A percentile compares a stretch with the other conserved stretches of the same genome.
Evolutionary conservation across 2,113 vertebrate genomes (phyloP).

Genomic region (Psettodes erumei): DNA sequence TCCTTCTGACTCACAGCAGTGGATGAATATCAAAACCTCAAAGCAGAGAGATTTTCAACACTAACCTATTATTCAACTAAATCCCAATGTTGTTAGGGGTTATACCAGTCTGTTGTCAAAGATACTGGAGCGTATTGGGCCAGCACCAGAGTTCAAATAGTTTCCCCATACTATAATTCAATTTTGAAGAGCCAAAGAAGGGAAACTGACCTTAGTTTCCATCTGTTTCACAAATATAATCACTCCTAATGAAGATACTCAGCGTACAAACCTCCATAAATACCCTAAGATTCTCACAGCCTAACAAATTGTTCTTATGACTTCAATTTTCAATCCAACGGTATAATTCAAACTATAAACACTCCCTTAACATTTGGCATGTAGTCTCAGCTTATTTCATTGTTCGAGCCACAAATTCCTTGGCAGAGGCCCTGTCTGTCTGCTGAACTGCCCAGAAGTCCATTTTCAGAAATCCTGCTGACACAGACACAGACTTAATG

Average conservation of each 20-base stretch:
- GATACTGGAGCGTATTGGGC: slow-evolving; percentile 10
- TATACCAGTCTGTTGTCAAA: slow-evolving; percentile 11
- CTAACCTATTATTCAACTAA: slow-evolving; percentile 11
- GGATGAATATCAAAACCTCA: slow-evolving; percentile 56
- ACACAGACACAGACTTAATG: not conserved
- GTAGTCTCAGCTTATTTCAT: not conserved
- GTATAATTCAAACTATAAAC: slow-evolving; percentile 11
- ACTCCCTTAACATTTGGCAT: not conserved
- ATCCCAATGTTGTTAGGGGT: not conserved
- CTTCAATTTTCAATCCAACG: not conserved
- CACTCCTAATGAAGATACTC: not conserved
- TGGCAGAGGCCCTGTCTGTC: slow-evolving; percentile 1
- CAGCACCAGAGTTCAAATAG: slow-evolving; percentile 28
- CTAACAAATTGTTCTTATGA: not conserved
- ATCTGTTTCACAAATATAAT: slow-evolving; percentile 9
- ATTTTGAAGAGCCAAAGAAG: slow-evolving; percentile 16
- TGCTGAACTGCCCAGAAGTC: not conserved
- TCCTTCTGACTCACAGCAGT: slow-evolving; percentile 7
- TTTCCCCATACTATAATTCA: slow-evolving; percentile 42
- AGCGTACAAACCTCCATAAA: not conserved
- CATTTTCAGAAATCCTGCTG: slow-evolving; percentile 37
- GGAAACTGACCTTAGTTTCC: not conserved
- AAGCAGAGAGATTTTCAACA: slow-evolving; percentile 33
- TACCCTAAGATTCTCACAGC: not conserved
- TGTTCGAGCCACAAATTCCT: not conserved